phyloP scores from a whole-genome alignment of 2,113 vertebrate species.

The Naja naja region DNA sequence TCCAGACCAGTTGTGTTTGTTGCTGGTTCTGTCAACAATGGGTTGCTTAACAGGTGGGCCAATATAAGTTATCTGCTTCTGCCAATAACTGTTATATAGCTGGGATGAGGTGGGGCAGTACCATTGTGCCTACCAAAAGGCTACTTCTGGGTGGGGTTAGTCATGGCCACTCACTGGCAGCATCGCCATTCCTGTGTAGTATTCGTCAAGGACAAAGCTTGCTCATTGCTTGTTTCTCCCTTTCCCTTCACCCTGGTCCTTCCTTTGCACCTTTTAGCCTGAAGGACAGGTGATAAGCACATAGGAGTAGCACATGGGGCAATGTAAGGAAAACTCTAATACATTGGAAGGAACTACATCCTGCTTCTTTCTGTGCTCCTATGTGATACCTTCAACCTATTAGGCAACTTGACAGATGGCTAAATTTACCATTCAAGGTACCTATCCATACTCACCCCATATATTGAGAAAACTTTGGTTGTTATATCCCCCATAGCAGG shows the following conservation, averaged over 20 bases:
- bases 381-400: not conserved
- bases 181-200: not conserved
- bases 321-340: not conserved
- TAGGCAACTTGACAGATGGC: not conserved
- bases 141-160: not conserved
- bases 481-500: not conserved
- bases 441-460: not conserved
- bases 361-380: not conserved
- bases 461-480: not conserved
- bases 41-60: not conserved
- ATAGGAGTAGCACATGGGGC: not conserved
- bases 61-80: not conserved
- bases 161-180: not conserved
- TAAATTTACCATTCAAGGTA: not conserved
- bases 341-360: not conserved
- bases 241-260: not conserved
- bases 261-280: not conserved
- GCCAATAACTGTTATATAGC: not conserved
- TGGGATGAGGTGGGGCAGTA: not conserved
- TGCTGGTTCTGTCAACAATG: not conserved
- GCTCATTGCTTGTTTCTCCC: not conserved
- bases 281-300: not conserved
- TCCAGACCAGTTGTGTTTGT: not conserved
- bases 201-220: not conserved
- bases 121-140: not conserved